phyloP scores from a whole-genome alignment of 2,797 vertebrate genomes.

The Syndactyla subalaris region DNA sequence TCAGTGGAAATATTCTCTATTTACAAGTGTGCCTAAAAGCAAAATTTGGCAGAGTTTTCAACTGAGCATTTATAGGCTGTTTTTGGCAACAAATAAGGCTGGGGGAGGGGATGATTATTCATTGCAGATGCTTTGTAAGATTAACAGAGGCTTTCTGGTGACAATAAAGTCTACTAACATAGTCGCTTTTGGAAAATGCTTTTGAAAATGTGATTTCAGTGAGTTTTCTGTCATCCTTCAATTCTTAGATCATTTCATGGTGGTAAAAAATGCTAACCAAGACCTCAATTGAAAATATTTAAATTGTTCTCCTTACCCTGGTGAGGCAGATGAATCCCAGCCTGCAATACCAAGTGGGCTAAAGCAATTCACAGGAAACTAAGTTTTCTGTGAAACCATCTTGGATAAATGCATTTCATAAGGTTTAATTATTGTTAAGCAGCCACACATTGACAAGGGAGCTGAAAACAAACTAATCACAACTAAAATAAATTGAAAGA shows the following conservation, averaged over 20 bases:
- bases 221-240: background rate
- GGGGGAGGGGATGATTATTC: constrained; percentile 68
- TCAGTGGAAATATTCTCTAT: background rate
- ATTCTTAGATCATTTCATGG: background rate
- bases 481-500: background rate
- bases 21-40: constrained; percentile 44
- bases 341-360: background rate
- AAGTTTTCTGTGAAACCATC: background rate
- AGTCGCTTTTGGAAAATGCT: constrained; percentile 37
- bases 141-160: constrained; percentile 67
- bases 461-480: background rate
- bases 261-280: background rate
- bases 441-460: background rate
- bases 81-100: constrained; percentile 60
- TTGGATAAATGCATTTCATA: background rate
- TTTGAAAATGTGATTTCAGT: constrained; percentile 25
- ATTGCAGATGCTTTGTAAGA: constrained; percentile 67
- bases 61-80: constrained; percentile 60
- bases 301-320: background rate
- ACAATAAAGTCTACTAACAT: constrained; percentile 44
- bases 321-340: background rate
- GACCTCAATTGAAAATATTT: background rate
- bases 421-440: background rate
- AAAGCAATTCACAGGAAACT: background rate
- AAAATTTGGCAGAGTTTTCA: constrained; percentile 51